phyloP scores from a whole-genome alignment of 1,140 invertebrate species.

The Conopomorpha cramerella region DNA sequence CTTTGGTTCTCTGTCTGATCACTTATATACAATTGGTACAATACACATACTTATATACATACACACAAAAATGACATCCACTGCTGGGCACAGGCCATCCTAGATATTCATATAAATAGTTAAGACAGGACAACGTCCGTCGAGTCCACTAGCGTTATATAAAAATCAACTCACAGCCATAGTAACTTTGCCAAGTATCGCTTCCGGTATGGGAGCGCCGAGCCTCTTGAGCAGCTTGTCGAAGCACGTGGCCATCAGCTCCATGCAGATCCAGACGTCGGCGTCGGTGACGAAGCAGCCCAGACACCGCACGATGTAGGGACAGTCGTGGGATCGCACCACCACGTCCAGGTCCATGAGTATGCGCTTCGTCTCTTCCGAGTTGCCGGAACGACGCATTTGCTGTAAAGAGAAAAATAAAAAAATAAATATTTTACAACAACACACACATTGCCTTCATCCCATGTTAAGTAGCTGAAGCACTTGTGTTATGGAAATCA shows the following conservation, averaged over 20 bases:
- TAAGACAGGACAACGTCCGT: too few species aligned
- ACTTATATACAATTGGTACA: too few species aligned
- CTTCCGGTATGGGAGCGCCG: slow-evolving; percentile 87
- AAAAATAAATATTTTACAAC: background rate
- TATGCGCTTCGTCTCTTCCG: slow-evolving; percentile 96
- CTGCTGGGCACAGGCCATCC: too few species aligned
- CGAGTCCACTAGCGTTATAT: too few species aligned
- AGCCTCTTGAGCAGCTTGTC: slow-evolving; percentile 93
- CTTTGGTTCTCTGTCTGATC: too few species aligned
- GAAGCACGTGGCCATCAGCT: slow-evolving; percentile 97
- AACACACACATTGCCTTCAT: background rate
- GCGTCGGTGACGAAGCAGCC: slow-evolving; percentile 96
- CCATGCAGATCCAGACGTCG: slow-evolving; percentile 92
- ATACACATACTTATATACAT: too few species aligned
- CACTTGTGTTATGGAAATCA: background rate
- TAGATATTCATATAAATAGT: too few species aligned
- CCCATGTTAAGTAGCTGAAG: background rate
- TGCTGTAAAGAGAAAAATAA: slow-evolving; percentile 65
- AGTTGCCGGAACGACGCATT: slow-evolving; percentile 96
- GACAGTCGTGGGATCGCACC: slow-evolving; percentile 94
- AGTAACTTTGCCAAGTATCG: slow-evolving; percentile 94
- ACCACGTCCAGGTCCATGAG: slow-evolving; percentile 99
- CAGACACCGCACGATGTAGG: slow-evolving; percentile 95
- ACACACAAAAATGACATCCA: too few species aligned
- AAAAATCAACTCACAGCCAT: slow-evolving; percentile 92